Percentiles rank a stretch among this genome's conserved stretches.
Conservation (phyloP, 2,888 invertebrate species). For the Tachina lurida region DNA sequence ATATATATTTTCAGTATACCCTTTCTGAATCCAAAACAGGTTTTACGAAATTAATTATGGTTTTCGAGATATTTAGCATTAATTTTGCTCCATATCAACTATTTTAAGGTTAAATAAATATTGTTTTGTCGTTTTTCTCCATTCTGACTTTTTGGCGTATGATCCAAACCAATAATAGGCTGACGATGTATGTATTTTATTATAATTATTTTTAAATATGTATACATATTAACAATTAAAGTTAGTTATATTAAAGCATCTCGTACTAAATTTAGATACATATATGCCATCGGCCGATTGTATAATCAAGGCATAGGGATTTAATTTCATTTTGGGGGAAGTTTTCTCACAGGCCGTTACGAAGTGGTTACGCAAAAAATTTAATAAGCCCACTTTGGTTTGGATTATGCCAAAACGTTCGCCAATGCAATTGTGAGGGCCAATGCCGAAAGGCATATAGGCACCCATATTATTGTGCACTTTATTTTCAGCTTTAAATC, state of each 20-base stretch:
- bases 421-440: conserved; percentile 77
- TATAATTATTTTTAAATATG: conserved; percentile 6
- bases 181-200: conserved; percentile 2
- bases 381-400: conserved; percentile 75
- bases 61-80: too few relatives aligned
- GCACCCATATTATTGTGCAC: conserved; percentile 70
- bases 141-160: too few relatives aligned
- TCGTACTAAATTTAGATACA: conserved; percentile 73
- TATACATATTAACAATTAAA: neutral
- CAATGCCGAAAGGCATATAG: conserved; percentile 76
- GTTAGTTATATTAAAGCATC: conserved; percentile 70
- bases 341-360: conserved; percentile 73
- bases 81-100: too few relatives aligned
- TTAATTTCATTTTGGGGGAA: conserved; percentile 68
- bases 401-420: conserved; percentile 76
- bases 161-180: too few relatives aligned
- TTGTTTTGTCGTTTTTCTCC: too few relatives aligned
- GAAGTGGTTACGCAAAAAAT: conserved; percentile 75
- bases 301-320: conserved; percentile 73
- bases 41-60: too few relatives aligned
- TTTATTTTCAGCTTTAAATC: conserved; percentile 75
- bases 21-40: too few relatives aligned
- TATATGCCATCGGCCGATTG: conserved; percentile 73
- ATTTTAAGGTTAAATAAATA: too few relatives aligned
- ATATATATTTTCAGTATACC: too few relatives aligned